Conservation (phyloP, 1,140 invertebrate genomes). For the Sycophila sp. region DNA sequence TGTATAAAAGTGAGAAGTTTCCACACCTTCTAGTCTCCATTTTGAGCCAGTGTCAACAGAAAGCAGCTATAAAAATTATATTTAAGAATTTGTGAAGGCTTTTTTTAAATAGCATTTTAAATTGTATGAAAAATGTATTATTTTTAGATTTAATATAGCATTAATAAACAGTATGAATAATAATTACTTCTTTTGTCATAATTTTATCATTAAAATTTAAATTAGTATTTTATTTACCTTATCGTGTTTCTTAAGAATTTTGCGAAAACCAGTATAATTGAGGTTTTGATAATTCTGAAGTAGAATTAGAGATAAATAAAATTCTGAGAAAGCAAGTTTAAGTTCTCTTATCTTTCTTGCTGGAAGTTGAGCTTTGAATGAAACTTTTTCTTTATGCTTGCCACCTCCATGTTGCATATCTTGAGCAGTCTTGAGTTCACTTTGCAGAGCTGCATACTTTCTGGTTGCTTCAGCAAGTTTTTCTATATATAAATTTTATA, state of each 20-base stretch:
- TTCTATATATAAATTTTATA: slow-evolving; percentile 70
- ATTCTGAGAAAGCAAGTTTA: slow-evolving; percentile 98
- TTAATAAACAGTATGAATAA: too few relatives aligned
- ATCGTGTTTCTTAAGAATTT: slow-evolving; percentile 99
- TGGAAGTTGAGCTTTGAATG: slow-evolving; percentile 70
- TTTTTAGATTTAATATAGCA: too few relatives aligned
- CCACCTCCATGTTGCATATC: slow-evolving; percentile 72
- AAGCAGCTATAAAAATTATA: slow-evolving; percentile 69
- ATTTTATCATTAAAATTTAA: not conserved
- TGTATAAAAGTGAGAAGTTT: slow-evolving; percentile 93
- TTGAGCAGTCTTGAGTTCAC: slow-evolving; percentile 83
- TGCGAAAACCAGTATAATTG: slow-evolving; percentile 98
- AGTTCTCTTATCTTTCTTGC: slow-evolving; percentile 90
- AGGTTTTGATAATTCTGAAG: slow-evolving; percentile 92
- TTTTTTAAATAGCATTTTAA: not conserved
- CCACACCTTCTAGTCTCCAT: slow-evolving; percentile 94
- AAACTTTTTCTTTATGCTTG: slow-evolving; percentile 66
- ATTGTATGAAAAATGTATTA: not conserved
- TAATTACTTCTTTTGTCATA: not conserved
- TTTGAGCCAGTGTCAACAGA: slow-evolving; percentile 79
- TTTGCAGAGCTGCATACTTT: slow-evolving; percentile 91
- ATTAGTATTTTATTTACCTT: slow-evolving; percentile 75
- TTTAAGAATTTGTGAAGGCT: not conserved
- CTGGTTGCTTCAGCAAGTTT: slow-evolving; percentile 96
- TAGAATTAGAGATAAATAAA: slow-evolving; percentile 96